Conservation (phyloP, 2,888 invertebrate genomes). For the Pheosia gnoma region DNA sequence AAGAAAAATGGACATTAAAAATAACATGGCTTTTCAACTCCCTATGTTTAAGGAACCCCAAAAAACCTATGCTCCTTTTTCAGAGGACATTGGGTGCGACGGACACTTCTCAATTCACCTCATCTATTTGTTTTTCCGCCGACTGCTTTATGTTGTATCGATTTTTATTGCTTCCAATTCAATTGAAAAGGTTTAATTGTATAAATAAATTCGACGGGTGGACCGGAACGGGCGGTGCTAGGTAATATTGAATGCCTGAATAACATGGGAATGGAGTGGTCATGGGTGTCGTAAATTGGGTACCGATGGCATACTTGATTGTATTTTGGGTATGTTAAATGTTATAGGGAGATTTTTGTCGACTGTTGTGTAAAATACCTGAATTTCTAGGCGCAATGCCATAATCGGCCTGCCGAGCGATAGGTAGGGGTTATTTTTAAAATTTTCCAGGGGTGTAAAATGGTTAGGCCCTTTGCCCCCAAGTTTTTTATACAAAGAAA, state of each 20-base stretch:
- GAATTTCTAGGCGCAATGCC: no score
- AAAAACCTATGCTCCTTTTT: constrained; percentile 60
- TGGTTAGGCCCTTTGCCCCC: no score
- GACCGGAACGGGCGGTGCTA: not conserved
- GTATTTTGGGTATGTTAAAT: no score
- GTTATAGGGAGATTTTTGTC: no score
- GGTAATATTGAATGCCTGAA: constrained; percentile 9
- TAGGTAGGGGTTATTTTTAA: no score
- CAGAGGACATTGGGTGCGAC: constrained; percentile 66
- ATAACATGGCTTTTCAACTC: no score
- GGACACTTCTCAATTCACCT: constrained; percentile 59
- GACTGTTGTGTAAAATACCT: no score
- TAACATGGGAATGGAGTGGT: constrained; percentile 19
- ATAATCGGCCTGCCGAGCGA: no score
- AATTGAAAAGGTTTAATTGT: constrained; percentile 53
- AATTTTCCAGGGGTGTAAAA: no score
- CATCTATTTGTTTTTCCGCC: constrained; percentile 54
- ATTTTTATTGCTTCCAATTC: constrained; percentile 58
- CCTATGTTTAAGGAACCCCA: constrained; percentile 35
- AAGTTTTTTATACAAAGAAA: no score
- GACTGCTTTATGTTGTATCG: constrained; percentile 50
- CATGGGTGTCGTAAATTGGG: constrained; percentile 10
- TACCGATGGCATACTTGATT: not conserved
- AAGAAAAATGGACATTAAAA: no score
- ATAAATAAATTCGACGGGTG: constrained; percentile 12